Evolutionary conservation across 2,888 invertebrate genomes (phyloP).

Genomic region (Adela reaumurella): DNA sequence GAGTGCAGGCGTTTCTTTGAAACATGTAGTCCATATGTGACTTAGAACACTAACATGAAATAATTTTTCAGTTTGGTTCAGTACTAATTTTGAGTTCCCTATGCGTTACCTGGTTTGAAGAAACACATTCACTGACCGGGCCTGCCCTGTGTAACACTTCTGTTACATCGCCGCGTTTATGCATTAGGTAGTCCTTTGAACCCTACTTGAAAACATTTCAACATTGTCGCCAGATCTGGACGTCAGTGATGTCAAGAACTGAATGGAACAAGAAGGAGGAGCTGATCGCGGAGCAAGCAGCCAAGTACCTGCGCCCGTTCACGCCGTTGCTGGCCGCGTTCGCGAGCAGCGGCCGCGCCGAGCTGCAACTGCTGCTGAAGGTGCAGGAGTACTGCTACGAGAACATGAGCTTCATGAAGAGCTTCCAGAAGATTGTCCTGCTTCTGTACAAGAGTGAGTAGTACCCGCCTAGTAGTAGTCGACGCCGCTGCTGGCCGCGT

Average conservation of each 20-base stretch:
- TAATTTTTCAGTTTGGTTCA: too few relatives aligned
- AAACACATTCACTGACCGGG: too few relatives aligned
- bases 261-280: constrained; percentile 99
- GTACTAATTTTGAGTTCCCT: too few relatives aligned
- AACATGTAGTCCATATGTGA: too few relatives aligned
- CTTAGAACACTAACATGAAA: too few relatives aligned
- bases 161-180: too few relatives aligned
- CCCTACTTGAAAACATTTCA: too few relatives aligned
- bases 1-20: too few relatives aligned
- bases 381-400: constrained; percentile 98
- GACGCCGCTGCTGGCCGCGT: constrained; percentile 81
- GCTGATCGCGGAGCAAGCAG: constrained; percentile 91
- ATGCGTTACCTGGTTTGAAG: too few relatives aligned
- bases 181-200: too few relatives aligned
- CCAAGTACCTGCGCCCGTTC: constrained; percentile 84
- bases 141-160: too few relatives aligned
- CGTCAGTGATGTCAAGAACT: constrained; percentile 89
- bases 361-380: constrained; percentile 84
- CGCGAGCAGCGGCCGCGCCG: constrained; percentile 79
- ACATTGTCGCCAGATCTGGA: constrained; percentile 96
- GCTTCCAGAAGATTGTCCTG: constrained; percentile 95
- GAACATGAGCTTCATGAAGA: constrained; percentile 98
- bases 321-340: constrained; percentile 85
- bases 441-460: constrained; percentile 88
- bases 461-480: constrained; percentile 51